Evolutionary conservation across 2,888 invertebrate species (phyloP), one percentile per base, ranked within the genome.

Genomic region (Epicampocera succincta): DNA sequence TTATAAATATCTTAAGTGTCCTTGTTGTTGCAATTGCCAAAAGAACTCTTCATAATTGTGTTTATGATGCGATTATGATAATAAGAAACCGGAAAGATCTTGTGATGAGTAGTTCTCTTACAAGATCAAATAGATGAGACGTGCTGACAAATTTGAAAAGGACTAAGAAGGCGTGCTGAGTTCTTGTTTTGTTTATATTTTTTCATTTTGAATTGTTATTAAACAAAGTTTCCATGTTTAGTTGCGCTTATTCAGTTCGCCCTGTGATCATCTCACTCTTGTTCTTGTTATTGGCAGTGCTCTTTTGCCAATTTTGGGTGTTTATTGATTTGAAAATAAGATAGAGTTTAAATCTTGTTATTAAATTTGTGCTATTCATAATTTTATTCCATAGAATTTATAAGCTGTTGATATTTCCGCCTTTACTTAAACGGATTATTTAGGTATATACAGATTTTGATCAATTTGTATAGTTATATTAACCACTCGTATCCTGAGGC

Each of bases 101-200:
- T 25, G 25, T 71, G 63, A 58, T 69, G 42, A 21, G 15, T 13
- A 42, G 12, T 50, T 75, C 21, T 50, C 58, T 52, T 42, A 52
- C 50, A 38, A 54, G 69, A 54, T 75, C 33, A 68, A 60, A 46
- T 29, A 72, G 56, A 60, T 58, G 69, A 74, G 66, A 85, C 80
- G 83, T 87, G 89, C 89, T 89, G 89, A 89, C 89, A 89, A 89
- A 89, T 89, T 85, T 84, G 72, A 63, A 42, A 38, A 38, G 63
- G 56, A 52, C 21, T 29, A 38, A 42, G 52, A 3, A 60, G 56
- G 21, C 77, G 17, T 71, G 66, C 69, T 76, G 73, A 42, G 29
- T 58, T 58, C 29, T 54, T 44, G 46, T 61, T 71, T 50, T 12
- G 9, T 17, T 19, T 33, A 19, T 17, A 6, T 48, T 17, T 13